Percentiles rank a stretch among this genome's conserved stretches.
Conservation (phyloP, 1,140 invertebrate genomes). For the Eurosta solidaginis region DNA sequence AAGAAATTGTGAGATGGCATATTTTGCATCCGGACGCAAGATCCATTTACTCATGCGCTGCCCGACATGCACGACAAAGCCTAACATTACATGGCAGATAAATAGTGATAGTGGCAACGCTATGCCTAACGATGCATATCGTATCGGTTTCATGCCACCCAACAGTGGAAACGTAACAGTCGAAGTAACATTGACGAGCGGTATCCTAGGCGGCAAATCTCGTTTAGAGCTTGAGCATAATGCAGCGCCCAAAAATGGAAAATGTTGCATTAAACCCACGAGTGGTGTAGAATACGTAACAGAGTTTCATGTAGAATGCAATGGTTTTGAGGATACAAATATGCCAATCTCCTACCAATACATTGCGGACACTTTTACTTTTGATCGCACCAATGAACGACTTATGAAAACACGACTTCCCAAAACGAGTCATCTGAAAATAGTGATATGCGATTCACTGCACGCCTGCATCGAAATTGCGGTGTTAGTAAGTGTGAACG, state of each 20-base stretch:
- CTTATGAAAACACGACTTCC: background rate
- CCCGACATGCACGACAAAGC: background rate
- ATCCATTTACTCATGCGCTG: background rate
- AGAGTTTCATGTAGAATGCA: conserved; percentile 29
- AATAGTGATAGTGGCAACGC: background rate
- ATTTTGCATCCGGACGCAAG: background rate
- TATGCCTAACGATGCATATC: background rate
- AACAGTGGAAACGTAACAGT: background rate
- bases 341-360: conserved; percentile 26
- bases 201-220: background rate
- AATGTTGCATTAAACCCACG: background rate
- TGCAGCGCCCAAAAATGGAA: conserved; percentile 13
- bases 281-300: conserved; percentile 27
- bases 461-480: conserved; percentile 22
- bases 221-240: background rate
- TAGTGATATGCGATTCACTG: conserved; percentile 30
- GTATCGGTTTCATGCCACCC: background rate
- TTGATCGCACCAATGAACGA: conserved; percentile 17
- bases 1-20: conserved; percentile 17
- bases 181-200: background rate
- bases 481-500: background rate
- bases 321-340: conserved; percentile 10
- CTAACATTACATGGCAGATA: background rate
- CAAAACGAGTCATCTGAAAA: background rate
- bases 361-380: background rate